Conservation (phyloP, 1,140 invertebrate genomes). For the Geopemphigus sp. region DNA sequence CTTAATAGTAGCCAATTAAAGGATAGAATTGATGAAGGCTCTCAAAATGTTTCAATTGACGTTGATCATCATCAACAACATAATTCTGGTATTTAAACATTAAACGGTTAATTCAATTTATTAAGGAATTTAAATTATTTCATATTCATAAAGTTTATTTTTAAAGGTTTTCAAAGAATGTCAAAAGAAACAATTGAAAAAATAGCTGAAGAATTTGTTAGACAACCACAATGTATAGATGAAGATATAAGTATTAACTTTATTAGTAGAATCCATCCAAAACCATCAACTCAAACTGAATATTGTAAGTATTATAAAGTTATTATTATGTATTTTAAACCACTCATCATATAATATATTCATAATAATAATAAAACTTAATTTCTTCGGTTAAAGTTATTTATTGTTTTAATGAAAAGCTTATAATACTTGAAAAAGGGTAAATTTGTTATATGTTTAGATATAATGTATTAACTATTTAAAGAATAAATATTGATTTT, state of each 20-base stretch:
- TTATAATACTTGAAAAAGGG: too few species aligned
- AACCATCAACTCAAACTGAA: background rate
- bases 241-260: constrained; percentile 46
- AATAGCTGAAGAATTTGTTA: constrained; percentile 46
- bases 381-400: too few species aligned
- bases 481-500: background rate
- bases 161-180: constrained; percentile 46
- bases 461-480: too few species aligned
- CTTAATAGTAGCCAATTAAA: constrained; percentile 30
- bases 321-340: too few species aligned
- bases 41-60: constrained; percentile 26
- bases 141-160: background rate
- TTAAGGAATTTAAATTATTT: background rate
- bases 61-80: constrained; percentile 29
- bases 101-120: background rate
- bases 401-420: too few species aligned
- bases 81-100: constrained; percentile 20
- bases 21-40: constrained; percentile 25
- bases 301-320: constrained; percentile 8
- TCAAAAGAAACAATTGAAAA: constrained; percentile 47
- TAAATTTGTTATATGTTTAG: too few species aligned
- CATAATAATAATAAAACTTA: too few species aligned
- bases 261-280: constrained; percentile 24
- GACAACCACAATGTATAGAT: constrained; percentile 41
- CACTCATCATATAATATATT: too few species aligned